A percentile compares a stretch with the other conserved stretches of the same genome.
These are phyloP conservation scores for Solea senegalensis DNA, from an alignment of 2,113 vertebrate species.

Conservation along the genomic window DNA sequence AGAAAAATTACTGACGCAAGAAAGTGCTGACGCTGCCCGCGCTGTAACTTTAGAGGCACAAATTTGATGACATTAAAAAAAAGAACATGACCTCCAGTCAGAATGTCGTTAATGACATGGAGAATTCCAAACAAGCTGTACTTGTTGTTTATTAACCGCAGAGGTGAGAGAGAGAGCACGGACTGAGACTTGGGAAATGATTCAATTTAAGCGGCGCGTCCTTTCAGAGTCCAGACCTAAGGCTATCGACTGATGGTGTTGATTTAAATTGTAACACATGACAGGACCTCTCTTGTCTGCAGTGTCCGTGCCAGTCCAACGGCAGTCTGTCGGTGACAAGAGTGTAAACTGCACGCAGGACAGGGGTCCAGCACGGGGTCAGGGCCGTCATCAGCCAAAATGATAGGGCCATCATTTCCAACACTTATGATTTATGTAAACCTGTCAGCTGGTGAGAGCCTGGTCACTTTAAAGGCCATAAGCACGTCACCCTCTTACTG, in stretches of 20 bases:
- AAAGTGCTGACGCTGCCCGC: constrained; percentile 19
- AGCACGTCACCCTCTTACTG: not conserved
- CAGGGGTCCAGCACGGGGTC: constrained; percentile 22
- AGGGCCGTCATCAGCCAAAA: constrained; percentile 20
- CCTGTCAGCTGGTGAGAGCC: not conserved
- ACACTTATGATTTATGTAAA: constrained; percentile 11
- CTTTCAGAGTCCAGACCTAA: constrained; percentile 24
- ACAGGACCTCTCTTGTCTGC: constrained; percentile 40
- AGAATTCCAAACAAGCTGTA: not conserved
- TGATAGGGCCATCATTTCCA: constrained; percentile 6
- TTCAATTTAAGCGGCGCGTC: constrained; percentile 37
- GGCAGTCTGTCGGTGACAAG: constrained; percentile 42
- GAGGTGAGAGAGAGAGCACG: constrained; percentile 6
- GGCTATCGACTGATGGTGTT: constrained; percentile 29
- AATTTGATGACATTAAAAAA: constrained; percentile 11
- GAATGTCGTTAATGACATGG: not conserved
- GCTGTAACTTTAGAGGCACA: constrained; percentile 1
- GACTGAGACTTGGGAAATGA: constrained; percentile 9
- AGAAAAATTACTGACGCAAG: constrained; percentile 8
- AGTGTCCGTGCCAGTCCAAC: constrained; percentile 35
- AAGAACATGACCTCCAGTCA: constrained; percentile 3
- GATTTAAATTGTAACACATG: constrained; percentile 43
- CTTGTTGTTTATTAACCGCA: constrained; percentile 5
- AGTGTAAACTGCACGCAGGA: constrained; percentile 34
- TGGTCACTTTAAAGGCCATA: not conserved